Evolutionary conservation across 2,113 vertebrate species (phyloP).

Genomic region (Serilophus lunatus): DNA sequence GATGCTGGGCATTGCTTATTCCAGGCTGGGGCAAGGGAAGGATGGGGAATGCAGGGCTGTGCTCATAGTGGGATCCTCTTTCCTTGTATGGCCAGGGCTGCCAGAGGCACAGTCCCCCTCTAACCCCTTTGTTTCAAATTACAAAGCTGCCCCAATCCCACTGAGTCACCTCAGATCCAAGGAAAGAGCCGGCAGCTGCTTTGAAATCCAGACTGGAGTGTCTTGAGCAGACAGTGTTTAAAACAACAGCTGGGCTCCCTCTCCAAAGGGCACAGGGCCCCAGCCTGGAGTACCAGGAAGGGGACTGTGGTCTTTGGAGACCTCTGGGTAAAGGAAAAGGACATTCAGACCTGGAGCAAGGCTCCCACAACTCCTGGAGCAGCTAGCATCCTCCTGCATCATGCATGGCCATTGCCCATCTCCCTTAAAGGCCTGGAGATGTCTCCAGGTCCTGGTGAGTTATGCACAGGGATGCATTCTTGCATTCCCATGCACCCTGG

Average conservation of each 20-base stretch:
- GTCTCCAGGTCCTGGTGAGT: neutral
- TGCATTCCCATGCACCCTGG: neutral
- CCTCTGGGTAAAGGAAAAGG: neutral
- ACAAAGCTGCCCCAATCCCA: slow-evolving; percentile 26
- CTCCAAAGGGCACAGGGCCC: neutral
- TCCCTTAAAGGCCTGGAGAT: neutral
- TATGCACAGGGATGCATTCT: neutral
- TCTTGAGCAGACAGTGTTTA: slow-evolving; percentile 24
- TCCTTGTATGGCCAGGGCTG: neutral
- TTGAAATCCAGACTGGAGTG: slow-evolving; percentile 56
- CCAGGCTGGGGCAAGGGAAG: neutral
- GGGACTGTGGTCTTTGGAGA: neutral
- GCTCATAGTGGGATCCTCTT: neutral
- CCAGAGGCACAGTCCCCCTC: neutral
- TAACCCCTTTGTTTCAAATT: slow-evolving; percentile 59
- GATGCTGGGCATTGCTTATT: neutral
- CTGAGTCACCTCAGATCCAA: slow-evolving; percentile 35
- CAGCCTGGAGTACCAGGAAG: neutral
- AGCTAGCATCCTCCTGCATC: neutral
- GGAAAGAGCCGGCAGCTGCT: neutral
- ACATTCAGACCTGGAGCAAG: neutral
- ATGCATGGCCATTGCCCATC: fast-evolving
- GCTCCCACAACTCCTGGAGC: neutral
- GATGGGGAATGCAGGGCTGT: neutral
- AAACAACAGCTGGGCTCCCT: slow-evolving; percentile 45